Evolutionary conservation across 37 sponge, comb jelly and placozoan genomes (phyloP), one percentile per base, ranked within the genome.

Genomic region (Chondrilla cf. caribensis): DNA sequence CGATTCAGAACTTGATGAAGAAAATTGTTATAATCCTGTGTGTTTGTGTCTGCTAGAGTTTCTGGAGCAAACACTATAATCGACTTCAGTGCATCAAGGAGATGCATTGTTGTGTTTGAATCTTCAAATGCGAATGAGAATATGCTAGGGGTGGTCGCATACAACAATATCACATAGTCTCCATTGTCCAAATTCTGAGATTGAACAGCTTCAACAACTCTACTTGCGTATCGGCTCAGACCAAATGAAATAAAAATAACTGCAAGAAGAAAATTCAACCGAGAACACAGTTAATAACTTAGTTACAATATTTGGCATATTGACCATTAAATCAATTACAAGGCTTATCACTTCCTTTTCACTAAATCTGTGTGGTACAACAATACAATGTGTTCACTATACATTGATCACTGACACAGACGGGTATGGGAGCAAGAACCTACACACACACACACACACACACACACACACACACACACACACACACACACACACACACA

Each of bases 101-200:
- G 32, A 4, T 33, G 32, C 2, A 2, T 3, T 28, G 70, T 68
- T 35, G 70, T 68, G 70, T 68, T 68, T 68, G 70, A 19, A 68
- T 68, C 35, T 35, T 31, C 70, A 68, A 68, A 68, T 68, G 37
- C 37, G 3, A 36, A 28, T 19, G 25, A n/a, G 32, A 28, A 68
- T 3, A 31, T 19, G 32, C 36, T 35, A n/a, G n/a, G n/a, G n/a
- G n/a, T n/a, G 70, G 36, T n/a, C 1, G 32, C 70, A 33, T 68
- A 68, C 3, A 33, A 21, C 32, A 68, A 4, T 21, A 68, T 21
- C 21, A 28, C 70, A 68, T 68, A 68, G 37, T 33, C 36, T 68
- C 70, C 70, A 68, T 68, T 33, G 7, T 68, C 70, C 70, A 68
- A 28, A 15, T 68, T 68, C 32, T 68, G 19, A 3, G 36, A 36